Percentiles rank a stretch among this genome's conserved stretches.
Conservation (phyloP, 2,797 vertebrate species). For the Macrochelys suwanniensis region DNA sequence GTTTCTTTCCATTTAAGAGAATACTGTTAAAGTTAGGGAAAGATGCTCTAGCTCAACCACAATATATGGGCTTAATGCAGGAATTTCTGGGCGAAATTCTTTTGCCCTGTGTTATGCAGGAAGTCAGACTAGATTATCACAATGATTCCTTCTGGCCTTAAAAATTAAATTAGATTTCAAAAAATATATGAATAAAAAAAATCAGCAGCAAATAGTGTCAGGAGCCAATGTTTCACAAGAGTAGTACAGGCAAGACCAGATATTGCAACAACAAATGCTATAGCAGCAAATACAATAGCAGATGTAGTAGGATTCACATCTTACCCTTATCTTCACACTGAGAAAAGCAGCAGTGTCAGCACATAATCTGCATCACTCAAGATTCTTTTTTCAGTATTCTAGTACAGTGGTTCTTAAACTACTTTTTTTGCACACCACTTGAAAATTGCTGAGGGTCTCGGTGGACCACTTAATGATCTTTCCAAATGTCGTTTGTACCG, state of each 20-base stretch:
- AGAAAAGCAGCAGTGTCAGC: conserved; percentile 18
- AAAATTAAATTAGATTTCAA: neutral
- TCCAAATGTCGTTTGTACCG: no score
- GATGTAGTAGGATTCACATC: neutral
- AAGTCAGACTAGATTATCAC: neutral
- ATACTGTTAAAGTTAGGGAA: neutral
- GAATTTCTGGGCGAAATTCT: neutral
- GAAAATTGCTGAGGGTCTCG: no score
- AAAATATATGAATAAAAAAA: neutral
- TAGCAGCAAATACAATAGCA: neutral
- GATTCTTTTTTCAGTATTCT: conserved; percentile 13
- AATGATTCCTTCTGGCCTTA: neutral
- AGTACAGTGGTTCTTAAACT: no score
- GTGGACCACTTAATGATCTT: no score
- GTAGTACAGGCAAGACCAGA: neutral
- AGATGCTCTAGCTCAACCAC: neutral
- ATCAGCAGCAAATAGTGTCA: neutral
- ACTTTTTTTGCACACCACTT: no score
- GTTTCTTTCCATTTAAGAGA: neutral
- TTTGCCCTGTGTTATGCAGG: neutral
- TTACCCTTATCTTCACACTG: neutral
- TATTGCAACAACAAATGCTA: neutral
- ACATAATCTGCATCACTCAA: conserved; percentile 27
- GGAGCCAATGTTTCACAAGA: neutral
- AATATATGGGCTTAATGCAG: neutral